Percentiles rank a stretch among this genome's conserved stretches.
Evolutionary conservation across 2,888 invertebrate genomes (phyloP).

Genomic region (Cryptophagus acutangulus): DNA sequence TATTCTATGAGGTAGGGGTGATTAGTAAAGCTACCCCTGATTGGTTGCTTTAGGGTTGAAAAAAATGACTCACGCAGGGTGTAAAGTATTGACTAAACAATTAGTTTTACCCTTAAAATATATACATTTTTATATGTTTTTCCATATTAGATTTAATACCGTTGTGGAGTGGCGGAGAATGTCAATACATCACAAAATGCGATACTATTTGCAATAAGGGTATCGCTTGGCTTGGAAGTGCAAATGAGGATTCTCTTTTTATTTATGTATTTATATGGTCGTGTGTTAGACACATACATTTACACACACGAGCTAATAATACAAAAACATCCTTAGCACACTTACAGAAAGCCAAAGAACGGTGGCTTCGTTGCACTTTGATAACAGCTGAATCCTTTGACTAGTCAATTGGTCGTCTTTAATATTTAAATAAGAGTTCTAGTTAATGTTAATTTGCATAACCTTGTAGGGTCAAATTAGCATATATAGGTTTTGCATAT

Average conservation of each 20-base stretch:
- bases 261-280: conserved; percentile 1
- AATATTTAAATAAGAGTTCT: conserved; percentile 15
- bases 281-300: neutral
- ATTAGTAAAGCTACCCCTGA: conserved; percentile 48
- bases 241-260: too few relatives aligned
- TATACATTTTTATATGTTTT: conserved; percentile 46
- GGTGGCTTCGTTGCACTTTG: neutral
- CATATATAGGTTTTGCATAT: conserved; percentile 28
- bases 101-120: conserved; percentile 50
- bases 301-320: neutral
- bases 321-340: conserved; percentile 12
- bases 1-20: conserved; percentile 46
- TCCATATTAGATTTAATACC: conserved; percentile 31
- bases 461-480: conserved; percentile 28
- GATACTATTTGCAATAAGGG: neutral
- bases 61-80: conserved; percentile 52
- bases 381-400: neutral
- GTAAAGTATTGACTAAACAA: conserved; percentile 53
- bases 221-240: conserved; percentile 1
- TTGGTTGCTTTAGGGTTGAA: conserved; percentile 49
- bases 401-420: conserved; percentile 9
- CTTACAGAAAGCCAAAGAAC: conserved; percentile 12
- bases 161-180: too few relatives aligned
- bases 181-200: too few relatives aligned
- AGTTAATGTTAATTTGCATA: conserved; percentile 28